These are phyloP conservation scores for Amblyopsis hoosieri DNA, from an alignment of 2,797 vertebrate species.

Conservation along the genomic window DNA sequence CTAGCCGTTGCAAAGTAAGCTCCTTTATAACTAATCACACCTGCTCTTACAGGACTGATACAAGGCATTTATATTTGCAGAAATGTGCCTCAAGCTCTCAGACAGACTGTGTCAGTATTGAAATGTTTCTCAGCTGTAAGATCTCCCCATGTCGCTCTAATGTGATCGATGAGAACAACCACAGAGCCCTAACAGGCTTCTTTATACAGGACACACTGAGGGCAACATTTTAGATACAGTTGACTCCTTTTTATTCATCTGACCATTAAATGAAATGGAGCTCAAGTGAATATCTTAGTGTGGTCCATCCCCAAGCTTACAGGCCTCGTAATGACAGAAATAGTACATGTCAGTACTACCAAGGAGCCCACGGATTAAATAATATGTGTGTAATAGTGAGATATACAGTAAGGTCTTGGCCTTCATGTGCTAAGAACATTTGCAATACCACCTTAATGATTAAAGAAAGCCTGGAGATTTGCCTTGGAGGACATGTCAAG, in stretches of 20 bases:
- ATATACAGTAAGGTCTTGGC: constrained; percentile 74
- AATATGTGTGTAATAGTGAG: constrained; percentile 75
- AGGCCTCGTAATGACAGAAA: constrained; percentile 73
- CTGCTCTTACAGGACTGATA: constrained; percentile 73
- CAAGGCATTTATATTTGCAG: constrained; percentile 63
- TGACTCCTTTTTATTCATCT: constrained; percentile 60
- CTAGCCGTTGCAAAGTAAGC: constrained; percentile 74
- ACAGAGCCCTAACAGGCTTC: constrained; percentile 64
- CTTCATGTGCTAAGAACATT: constrained; percentile 75
- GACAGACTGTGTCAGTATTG: constrained; percentile 69
- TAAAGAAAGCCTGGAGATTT: constrained; percentile 59
- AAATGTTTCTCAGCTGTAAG: constrained; percentile 78
- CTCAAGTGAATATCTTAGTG: constrained; percentile 62
- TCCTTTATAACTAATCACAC: constrained; percentile 83
- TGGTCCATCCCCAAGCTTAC: constrained; percentile 68
- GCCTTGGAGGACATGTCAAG: constrained; percentile 70
- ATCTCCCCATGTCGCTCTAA: constrained; percentile 69
- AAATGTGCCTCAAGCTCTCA: constrained; percentile 65
- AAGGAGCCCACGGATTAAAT: constrained; percentile 74
- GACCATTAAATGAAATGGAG: constrained; percentile 75
- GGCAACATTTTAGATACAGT: constrained; percentile 78
- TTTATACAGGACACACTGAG: constrained; percentile 67
- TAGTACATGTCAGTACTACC: constrained; percentile 74
- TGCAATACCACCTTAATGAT: constrained; percentile 73
- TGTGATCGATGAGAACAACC: constrained; percentile 69